These are phyloP conservation scores for Coelopa pilipes DNA, from an alignment of 2,888 invertebrate species.

Conservation along the genomic window DNA sequence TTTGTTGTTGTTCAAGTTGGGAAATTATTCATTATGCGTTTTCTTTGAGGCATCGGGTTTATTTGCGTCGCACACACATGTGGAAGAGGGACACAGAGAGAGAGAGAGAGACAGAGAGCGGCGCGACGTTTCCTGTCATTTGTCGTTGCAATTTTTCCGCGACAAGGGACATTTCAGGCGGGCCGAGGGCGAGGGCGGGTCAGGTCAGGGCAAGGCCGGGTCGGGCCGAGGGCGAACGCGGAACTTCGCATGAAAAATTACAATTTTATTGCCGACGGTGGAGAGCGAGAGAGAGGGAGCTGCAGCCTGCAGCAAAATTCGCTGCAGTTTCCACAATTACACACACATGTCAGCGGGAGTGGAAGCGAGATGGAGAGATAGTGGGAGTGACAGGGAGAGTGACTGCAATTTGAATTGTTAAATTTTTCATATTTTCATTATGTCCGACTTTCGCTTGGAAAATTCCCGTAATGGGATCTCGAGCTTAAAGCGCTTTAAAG, in stretches of 20 bases:
- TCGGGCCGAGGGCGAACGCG: background rate
- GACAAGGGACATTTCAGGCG: slow-evolving; percentile 37
- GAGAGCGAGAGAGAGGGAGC: background rate
- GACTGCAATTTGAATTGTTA: slow-evolving; percentile 4
- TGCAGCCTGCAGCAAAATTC: slow-evolving; percentile 6
- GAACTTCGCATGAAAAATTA: slow-evolving; percentile 35
- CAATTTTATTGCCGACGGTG: slow-evolving; percentile 32
- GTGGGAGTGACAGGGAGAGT: background rate
- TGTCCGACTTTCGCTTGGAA: slow-evolving; percentile 11
- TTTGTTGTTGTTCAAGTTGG: background rate
- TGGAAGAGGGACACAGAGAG: too few species aligned
- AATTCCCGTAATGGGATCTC: slow-evolving; percentile 12
- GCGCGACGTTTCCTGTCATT: slow-evolving; percentile 11
- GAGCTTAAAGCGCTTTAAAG: slow-evolving; percentile 22
- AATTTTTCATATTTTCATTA: slow-evolving; percentile 29
- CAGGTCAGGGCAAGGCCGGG: background rate
- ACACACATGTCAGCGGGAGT: slow-evolving; percentile 1
- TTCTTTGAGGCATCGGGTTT: background rate
- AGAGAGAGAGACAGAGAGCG: too few species aligned
- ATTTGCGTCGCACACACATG: background rate
- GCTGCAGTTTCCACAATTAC: slow-evolving; percentile 30
- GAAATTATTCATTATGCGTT: slow-evolving; percentile 1
- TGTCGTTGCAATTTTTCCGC: slow-evolving; percentile 1
- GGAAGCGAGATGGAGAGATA: background rate
- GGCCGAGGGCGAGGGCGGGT: background rate